phyloP scores from a whole-genome alignment of 2,113 vertebrate species.

The Osmerus eperlanus region DNA sequence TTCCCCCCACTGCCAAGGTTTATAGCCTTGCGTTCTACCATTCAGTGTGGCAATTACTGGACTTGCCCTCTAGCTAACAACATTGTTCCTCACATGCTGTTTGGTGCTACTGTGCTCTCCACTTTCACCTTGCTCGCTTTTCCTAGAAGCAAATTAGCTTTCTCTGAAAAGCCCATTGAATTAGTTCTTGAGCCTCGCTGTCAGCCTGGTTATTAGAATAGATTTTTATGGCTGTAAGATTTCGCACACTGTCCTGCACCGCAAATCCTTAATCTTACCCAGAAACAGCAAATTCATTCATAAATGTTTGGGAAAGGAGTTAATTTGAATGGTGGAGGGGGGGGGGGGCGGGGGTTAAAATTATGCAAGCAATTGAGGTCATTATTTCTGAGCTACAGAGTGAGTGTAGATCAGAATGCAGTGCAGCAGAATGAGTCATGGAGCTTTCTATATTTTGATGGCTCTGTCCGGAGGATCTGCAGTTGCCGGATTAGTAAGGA shows the following conservation, averaged over 20 bases:
- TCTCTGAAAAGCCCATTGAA: constrained; percentile 30
- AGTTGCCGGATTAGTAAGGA: too few species aligned
- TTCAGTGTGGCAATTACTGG: constrained; percentile 21
- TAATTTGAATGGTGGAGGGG: not conserved
- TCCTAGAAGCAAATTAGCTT: constrained; percentile 39
- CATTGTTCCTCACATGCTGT: constrained; percentile 6
- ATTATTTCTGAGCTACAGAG: too few species aligned
- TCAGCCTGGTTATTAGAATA: constrained; percentile 27
- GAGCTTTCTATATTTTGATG: too few species aligned
- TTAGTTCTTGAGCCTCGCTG: constrained; percentile 20
- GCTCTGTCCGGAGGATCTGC: too few species aligned
- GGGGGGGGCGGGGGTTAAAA: not conserved
- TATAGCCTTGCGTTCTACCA: constrained; percentile 1
- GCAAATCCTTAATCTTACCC: too few species aligned
- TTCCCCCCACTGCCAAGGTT: not conserved
- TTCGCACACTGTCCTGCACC: too few species aligned
- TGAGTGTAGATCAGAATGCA: too few species aligned
- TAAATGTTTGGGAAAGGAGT: not conserved
- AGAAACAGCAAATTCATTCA: not conserved
- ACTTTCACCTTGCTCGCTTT: constrained; percentile 5
- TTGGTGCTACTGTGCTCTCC: not conserved
- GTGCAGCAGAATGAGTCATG: too few species aligned
- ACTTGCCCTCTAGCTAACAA: constrained; percentile 20
- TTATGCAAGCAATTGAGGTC: not conserved
- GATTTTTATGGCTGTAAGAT: not conserved